Evolutionary conservation across 1,140 invertebrate species (phyloP), one percentile per base, ranked within the genome.

Genomic region (Dufourea novaeangliae): DNA sequence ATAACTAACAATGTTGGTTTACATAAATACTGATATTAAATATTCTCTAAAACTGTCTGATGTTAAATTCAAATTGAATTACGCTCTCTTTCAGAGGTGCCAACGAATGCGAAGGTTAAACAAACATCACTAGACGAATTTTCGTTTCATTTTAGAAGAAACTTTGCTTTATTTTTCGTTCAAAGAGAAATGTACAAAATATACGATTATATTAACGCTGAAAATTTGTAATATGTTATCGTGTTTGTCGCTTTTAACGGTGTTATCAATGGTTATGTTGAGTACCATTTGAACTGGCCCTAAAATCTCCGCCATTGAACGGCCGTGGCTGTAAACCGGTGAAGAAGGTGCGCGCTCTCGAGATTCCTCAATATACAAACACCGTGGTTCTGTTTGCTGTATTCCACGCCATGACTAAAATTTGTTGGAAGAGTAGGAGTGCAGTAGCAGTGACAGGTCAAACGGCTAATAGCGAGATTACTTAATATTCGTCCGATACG

Each of bases 361-460:
- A 54, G 67, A 77, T 71, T 68, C 69, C 71, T 77, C 75, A 71
- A 78, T 83, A 85, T 67, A 87, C 84, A 87, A 87, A 83, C 86
- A 81, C 78, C 74, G 82, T 82, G 59, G 71, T 75, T 80, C 77
- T 76, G 64, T 63, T 73, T 71, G 72, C 78, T 74, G 62, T 78
- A 81, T 78, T 83, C 73, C 79, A 81, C 86, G 86, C 87, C 87
- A 91, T 91, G 88, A 90, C 88, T 87, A 88, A 87, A 87, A 90
- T 88, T 89, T 88, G 84, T 82, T 76, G 85, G 79, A 81, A 82
- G 84, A 87, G 82, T 88, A 88, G 85, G 88, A 90, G 88, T 89
- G 83, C 83, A 82, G 87, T 85, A 67, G 88, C 85, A 84, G 88
- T 88, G 83, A 90, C 87, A 88, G 88, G 86, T 86, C 87, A 86